Evolutionary conservation across 2,888 invertebrate genomes (phyloP), one percentile per base, ranked within the genome.

Genomic region (Nipponacmea schrenckii): DNA sequence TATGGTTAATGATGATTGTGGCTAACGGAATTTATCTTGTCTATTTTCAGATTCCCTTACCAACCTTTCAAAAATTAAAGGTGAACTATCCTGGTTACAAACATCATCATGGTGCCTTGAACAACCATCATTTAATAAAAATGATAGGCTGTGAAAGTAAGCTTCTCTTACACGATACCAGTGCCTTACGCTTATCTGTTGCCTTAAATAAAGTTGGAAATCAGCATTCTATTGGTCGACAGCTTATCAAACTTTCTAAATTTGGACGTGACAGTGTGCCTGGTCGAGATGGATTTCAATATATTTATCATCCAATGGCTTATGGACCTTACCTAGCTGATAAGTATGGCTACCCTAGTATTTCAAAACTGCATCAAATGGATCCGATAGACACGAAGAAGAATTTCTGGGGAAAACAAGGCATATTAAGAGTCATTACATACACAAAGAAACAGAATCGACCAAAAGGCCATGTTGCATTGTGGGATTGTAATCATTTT

Each of bases 401-500:
- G 73, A 82, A 79, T 63, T 85, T 87, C 70, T 82, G 80, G 78
- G 84, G 84, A 31, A 84, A 84, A 67, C 86, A 85, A 69, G 87
- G 87, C 7, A 85, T 87, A 39, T 78, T 87, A 44, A 75, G 85
- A 62, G 82, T 87, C 24, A 85, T 87, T 39, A 86, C 86, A 24
- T 87, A 86, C 74, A 83, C 84, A n/a, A 78, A 81, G 48, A 74
- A 80, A 39, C 80, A 81, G 67, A 85, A 85, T 73, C 75, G 77
- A 69, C 85, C 87, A 27, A 83, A 82, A 68, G 87, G 86, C 39
- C 87, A 86, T 75, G 84, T 87, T 73, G 87, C 83, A 75, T 82
- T 87, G 74, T 87, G 87, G 87, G 86, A 87, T 75, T 87, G 87
- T 75, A 80, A 86, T 76, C 86, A 85, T 71, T 86, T 87, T 74